Evolutionary conservation across 2,113 vertebrate species (phyloP).

Genomic region (Uria lomvia): DNA sequence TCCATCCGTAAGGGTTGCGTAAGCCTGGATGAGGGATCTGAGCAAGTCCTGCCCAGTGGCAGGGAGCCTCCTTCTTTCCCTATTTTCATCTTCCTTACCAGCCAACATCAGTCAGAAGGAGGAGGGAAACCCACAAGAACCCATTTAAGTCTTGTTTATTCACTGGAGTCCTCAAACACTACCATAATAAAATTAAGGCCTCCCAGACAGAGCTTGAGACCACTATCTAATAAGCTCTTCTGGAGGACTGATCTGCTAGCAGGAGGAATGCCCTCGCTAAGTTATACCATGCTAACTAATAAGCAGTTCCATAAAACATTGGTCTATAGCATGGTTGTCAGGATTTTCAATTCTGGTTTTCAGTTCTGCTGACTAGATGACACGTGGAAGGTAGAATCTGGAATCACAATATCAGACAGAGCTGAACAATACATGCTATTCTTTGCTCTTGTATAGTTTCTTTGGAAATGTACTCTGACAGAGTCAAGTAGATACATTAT

Average conservation of each 20-base stretch:
- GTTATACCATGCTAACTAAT: background rate
- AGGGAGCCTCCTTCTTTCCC: background rate
- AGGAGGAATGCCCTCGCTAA: background rate
- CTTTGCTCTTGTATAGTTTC: background rate
- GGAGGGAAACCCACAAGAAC: background rate
- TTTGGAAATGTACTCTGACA: background rate
- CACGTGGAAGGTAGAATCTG: background rate
- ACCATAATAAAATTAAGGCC: background rate
- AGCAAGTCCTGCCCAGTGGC: background rate
- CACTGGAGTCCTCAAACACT: background rate
- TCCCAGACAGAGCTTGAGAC: background rate
- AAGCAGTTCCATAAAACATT: background rate
- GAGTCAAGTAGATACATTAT: background rate
- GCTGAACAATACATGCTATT: background rate
- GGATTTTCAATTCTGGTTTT: background rate
- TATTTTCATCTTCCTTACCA: background rate
- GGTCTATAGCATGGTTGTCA: background rate
- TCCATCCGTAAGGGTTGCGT: background rate
- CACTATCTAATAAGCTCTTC: background rate
- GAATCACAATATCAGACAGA: background rate
- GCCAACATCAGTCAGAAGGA: background rate
- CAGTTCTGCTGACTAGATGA: background rate
- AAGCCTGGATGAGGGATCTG: background rate
- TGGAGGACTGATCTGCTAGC: background rate
- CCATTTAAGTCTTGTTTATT: background rate